Base-by-base conservation (phyloP, 2,113 vertebrate species). In the Mustela nigripes region DNA sequence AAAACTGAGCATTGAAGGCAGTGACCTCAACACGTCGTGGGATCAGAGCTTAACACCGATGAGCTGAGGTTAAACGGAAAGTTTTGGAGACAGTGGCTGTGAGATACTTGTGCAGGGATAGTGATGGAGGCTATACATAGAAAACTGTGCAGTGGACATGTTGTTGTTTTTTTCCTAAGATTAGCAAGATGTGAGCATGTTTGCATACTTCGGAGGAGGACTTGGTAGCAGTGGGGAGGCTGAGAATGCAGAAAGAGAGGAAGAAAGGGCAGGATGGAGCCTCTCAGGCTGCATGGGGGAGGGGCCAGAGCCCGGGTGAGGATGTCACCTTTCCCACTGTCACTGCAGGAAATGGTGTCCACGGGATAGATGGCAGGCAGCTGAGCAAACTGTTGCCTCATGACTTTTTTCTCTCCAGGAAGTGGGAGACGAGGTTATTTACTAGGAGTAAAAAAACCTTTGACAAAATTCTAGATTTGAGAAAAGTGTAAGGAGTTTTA, bases 131-230 rank as follows among this genome's bases (percentile, higher is more conserved):
- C 10, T 42, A 2, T 5, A 33, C 31, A 67, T 50, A 53, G n/a
- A 18, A 79, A 89, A 67, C 2, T 15, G 4, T 14, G 18, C 7
- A 5, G 4, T 24, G 1, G 2, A 9, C 18, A 1, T 48, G 22
- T 3, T 76, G 4, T 22, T 67, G 4, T 22, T 67, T 14, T 39
- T 91, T 79, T 50, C 9, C 36, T 62, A 62, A 60, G 50, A 28
- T 56, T 26, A 73, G 18, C 11, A 48, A 69, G 33, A 56, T 60
- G 5, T 56, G 4, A 60, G 22, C n/a, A 45, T 33, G 3, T 69
- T 33, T 56, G 3, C 26, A 11, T 39, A 67, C 28, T 65, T 36
- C 1, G 18, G 15, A 45, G 22, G 42, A 80, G 19, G 22, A 50
- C 42, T 48, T 4, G 18, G 22, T 42, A 11, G 19, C 15, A 36